Conservation (phyloP, 2,113 vertebrate genomes). For the Aptenodytes forsteri region DNA sequence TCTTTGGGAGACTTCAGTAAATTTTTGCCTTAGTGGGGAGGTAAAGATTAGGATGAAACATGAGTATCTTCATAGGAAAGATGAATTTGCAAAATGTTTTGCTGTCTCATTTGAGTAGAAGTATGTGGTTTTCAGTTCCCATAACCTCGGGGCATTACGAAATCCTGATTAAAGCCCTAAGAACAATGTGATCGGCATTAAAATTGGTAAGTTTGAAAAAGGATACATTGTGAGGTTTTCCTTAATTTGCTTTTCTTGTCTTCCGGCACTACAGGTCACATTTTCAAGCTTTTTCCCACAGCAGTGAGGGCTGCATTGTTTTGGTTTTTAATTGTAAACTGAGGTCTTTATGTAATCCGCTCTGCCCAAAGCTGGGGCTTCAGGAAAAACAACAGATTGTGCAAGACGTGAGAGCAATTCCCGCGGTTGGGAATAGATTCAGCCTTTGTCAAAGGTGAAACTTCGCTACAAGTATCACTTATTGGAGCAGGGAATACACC, state of each 20-base stretch:
- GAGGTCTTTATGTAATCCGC: background rate
- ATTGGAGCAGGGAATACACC: background rate
- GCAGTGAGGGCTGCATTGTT: background rate
- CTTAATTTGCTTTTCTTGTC: conserved; percentile 13
- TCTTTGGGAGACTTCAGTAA: background rate
- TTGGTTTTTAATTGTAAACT: conserved; percentile 6
- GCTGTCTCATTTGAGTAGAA: conserved; percentile 10
- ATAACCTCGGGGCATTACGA: background rate
- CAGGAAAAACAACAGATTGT: background rate
- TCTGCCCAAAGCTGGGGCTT: background rate
- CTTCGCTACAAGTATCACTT: background rate
- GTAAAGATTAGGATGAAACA: background rate
- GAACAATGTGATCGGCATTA: background rate
- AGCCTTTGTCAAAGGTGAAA: background rate
- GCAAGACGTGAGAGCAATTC: background rate
- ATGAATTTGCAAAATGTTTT: conserved; percentile 26
- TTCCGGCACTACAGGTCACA: background rate
- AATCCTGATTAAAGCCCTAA: conserved; percentile 2
- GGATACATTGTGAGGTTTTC: conserved; percentile 9
- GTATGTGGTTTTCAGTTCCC: conserved; percentile 26
- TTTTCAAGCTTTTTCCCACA: conserved; percentile 20
- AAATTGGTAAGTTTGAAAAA: conserved; percentile 24
- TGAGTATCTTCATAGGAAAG: background rate
- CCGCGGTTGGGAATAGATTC: background rate
- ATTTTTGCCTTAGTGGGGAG: background rate